Evolutionary conservation across 1,140 invertebrate genomes (phyloP), one percentile per base, ranked within the genome.

Genomic region (Drosophila sproati): DNA sequence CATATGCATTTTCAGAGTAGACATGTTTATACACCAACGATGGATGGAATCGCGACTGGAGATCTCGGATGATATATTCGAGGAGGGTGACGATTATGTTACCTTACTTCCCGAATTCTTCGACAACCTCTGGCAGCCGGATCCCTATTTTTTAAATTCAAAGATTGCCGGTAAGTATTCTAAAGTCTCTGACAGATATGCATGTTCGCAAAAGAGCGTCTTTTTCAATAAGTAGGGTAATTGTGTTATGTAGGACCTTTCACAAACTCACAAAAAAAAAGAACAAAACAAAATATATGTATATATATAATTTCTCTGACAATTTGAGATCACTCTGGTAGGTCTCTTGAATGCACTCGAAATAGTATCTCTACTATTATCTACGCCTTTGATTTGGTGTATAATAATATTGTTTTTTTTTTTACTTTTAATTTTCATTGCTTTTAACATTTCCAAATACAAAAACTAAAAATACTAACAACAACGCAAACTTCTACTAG

Each of bases 131-230:
- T 98, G 96, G 97, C 96, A 97, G 88, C 97, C 97, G 0, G 97
- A 98, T 93, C 95, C 96, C 5, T 97, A 97, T 91, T 97, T 97
- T 92, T 93, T 96, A 3, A 97, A 97, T 92, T 96, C 96, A 2
- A 97, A 97, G 94, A 95, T 96, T 47, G 96, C 96, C 80, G 96
- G 96, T 96, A 93, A 93, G 91, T 91, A 20, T 37, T 55, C 29
- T 5, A 12, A 31, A 20, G 39, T 4, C 62, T 12, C 6, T 34
- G 5, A 39, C 7, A 4, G 2, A 28, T 47, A 31, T 47, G 20
- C 54, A 31, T 41, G 7, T 48, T 35, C 20, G 4, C 4, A 4
- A 37, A 0, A 29, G 31, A 7, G 6, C 28, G 4, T 55, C 4
- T 32, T 8, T 7, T 3, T 4, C 4, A 20, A 4, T 28, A 60